phyloP scores from a whole-genome alignment of 1,140 invertebrate species.

The Philopotamus ludificatus region DNA sequence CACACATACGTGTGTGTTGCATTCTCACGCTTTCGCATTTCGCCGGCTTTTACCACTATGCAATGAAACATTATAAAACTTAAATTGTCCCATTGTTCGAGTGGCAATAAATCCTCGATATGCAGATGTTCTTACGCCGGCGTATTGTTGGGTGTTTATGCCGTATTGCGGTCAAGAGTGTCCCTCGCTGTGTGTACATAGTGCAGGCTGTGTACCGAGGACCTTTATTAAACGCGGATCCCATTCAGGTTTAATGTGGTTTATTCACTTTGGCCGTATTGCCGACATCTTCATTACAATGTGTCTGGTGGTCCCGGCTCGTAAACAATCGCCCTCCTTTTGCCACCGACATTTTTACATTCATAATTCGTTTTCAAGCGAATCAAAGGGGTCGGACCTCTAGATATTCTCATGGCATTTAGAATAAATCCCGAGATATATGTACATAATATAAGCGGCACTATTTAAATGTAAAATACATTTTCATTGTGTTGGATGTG shows the following conservation, averaged over 20 bases:
- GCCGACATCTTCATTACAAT: constrained; percentile 8
- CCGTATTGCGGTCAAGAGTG: not conserved
- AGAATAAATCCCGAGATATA: too few relatives aligned
- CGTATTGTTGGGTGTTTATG: not conserved
- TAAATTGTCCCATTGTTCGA: not conserved
- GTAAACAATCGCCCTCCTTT: not conserved
- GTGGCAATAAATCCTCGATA: too few relatives aligned
- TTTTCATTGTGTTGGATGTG: too few relatives aligned
- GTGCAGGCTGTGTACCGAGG: not conserved
- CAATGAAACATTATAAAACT: not conserved
- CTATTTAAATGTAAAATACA: too few relatives aligned
- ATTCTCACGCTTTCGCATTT: not conserved
- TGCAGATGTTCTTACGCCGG: too few relatives aligned
- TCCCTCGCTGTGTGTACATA: not conserved
- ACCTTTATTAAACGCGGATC: constrained; percentile 2
- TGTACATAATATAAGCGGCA: too few relatives aligned
- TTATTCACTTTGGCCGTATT: not conserved
- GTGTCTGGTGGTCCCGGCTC: not conserved
- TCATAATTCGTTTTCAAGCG: not conserved
- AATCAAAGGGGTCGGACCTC: not conserved
- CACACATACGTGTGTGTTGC: not conserved
- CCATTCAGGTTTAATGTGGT: constrained; percentile 6
- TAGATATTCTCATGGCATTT: not conserved
- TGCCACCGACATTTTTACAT: not conserved
- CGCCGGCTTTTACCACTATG: not conserved